Base-by-base conservation (phyloP, 1,140 invertebrate genomes). In the Rhyzopertha dominica region DNA sequence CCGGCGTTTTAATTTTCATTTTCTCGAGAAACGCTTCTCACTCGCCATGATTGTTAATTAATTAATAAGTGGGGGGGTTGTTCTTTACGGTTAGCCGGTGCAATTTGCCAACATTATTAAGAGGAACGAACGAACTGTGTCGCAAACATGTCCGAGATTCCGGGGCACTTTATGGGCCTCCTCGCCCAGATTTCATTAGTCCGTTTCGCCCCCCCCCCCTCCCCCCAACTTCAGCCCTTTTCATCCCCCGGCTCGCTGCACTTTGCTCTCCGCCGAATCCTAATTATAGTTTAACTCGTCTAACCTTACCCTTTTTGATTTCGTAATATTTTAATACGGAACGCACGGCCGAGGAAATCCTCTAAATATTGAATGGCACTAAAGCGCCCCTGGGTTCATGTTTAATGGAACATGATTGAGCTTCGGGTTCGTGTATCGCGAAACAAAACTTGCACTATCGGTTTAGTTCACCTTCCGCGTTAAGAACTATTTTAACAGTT, bases 31-130 rank as follows among this genome's bases (percentile, higher is more conserved):
- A 47, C 59, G 53, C 61, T 51, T 54, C 57, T 54, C 56, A 46
- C 53, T 58, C 59, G 51, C 58, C 54, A 64, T 64, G 62, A 64
- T 64, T 64, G 62, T 64, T 64, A 64, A 64, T 64, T 64, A 64
- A 64, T 64, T 64, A 64, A 64, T 64, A 64, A 64, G 58, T 64
- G 51, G 53, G 51, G 46, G 49, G 53, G 53, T 47, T 53, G 55
- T 60, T 59, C 61, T 60, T 61, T 61, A 61, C 61, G 59, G 56
- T 59, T 53, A 53, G 51, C 54, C 57, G 50, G 38, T 61, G 58
- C 62, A 61, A 61, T 62, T 63, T 57, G 61, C 61, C 56, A 57
- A 59, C 56, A 51, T 62, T 64, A 64, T 64, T 64, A 64, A 62
- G 61, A 61, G 59, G 53, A 56, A 58, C 57, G 56, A 49, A 52